These are phyloP conservation scores for Potamarius usumacintae DNA, from an alignment of 2,113 vertebrate species.

Conservation along the genomic window DNA sequence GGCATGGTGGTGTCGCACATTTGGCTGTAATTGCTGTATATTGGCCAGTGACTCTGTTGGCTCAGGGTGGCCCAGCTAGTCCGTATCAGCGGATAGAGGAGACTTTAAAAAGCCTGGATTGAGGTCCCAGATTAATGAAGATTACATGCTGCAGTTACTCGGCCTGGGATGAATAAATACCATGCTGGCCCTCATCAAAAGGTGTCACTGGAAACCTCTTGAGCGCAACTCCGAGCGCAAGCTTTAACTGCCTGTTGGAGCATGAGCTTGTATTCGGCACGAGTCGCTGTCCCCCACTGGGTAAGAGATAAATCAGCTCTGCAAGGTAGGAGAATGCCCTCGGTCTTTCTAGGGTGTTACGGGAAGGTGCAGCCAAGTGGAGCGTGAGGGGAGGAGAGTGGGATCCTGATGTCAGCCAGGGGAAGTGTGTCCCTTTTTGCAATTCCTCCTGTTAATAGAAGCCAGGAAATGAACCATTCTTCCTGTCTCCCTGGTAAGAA, in stretches of 20 bases:
- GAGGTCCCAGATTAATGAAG: conserved; percentile 74
- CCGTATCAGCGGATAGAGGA: conserved; percentile 53
- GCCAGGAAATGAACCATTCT: conserved; percentile 36
- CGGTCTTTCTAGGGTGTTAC: not conserved
- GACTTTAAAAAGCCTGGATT: conserved; percentile 67
- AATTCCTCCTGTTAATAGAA: conserved; percentile 37
- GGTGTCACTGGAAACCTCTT: conserved; percentile 46
- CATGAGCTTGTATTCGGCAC: not conserved
- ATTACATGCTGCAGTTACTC: conserved; percentile 69
- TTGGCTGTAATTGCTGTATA: conserved; percentile 49
- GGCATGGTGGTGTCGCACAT: conserved; percentile 43
- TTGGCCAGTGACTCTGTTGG: conserved; percentile 15
- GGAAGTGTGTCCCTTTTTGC: conserved; percentile 29
- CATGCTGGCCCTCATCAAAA: conserved; percentile 64
- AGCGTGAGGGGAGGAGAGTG: conserved; percentile 7
- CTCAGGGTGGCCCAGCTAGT: conserved; percentile 17
- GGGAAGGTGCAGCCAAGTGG: conserved; percentile 4
- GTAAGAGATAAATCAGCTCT: not conserved
- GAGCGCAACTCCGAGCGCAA: no score
- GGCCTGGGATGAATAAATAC: conserved; percentile 63
- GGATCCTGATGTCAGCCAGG: conserved; percentile 5
- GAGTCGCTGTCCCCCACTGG: not conserved
- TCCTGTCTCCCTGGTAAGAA: conserved; percentile 20
- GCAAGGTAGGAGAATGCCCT: not conserved
- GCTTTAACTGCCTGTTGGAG: not conserved